Evolutionary conservation across 2,888 invertebrate species (phyloP).

Genomic region (Spicauda simplicius): DNA sequence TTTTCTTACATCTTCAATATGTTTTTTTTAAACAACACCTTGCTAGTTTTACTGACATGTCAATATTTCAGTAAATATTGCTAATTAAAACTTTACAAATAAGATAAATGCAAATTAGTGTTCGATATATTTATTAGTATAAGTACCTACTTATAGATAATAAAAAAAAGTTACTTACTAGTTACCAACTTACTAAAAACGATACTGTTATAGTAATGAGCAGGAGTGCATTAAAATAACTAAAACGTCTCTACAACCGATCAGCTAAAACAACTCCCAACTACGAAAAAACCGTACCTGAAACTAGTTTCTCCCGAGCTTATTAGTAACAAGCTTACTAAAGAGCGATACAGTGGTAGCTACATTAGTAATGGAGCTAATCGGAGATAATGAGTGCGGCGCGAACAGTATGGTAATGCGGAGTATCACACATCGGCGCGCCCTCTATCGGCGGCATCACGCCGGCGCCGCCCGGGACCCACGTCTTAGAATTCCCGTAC

Average conservation of each 20-base stretch:
- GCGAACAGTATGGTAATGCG: conserved; percentile 75
- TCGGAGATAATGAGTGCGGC: conserved; percentile 62
- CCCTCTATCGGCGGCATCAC: conserved; percentile 71
- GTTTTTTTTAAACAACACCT: no score
- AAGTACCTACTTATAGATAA: no score
- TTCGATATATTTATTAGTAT: no score
- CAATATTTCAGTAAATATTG: no score
- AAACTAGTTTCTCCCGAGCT: conserved; percentile 24
- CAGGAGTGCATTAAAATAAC: neutral
- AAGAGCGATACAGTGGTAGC: conserved; percentile 41
- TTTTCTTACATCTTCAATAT: no score
- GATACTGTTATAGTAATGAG: no score
- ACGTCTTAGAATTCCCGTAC: conserved; percentile 31
- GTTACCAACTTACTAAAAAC: no score
- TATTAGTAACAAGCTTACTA: conserved; percentile 38
- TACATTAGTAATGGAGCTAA: conserved; percentile 59
- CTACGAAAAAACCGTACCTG: conserved; percentile 1
- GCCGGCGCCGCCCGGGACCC: conserved; percentile 57
- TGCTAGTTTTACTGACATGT: no score
- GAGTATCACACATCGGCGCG: conserved; percentile 65
- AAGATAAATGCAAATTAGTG: no score
- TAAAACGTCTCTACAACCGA: neutral
- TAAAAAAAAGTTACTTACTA: no score
- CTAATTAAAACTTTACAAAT: no score
- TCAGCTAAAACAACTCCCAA: neutral